These are phyloP conservation scores for Drosophila falleni DNA, from an alignment of 2,888 invertebrate species.

Conservation along the genomic window DNA sequence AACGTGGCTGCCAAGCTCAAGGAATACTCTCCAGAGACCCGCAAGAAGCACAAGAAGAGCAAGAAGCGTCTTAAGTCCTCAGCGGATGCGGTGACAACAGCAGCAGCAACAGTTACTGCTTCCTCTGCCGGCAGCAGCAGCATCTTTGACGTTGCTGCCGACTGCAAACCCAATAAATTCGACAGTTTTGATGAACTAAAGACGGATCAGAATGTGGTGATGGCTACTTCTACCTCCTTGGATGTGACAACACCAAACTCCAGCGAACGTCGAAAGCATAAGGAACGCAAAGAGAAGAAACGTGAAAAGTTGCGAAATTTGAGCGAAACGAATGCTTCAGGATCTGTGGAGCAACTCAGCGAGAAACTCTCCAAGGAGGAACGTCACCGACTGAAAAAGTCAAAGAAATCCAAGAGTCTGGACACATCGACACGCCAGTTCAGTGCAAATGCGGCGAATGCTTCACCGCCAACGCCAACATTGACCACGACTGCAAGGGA, in stretches of 20 bases:
- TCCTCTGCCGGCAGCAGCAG: constrained; percentile 23
- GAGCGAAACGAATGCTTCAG: constrained; percentile 60
- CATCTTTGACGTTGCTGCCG: constrained; percentile 55
- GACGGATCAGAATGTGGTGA: constrained; percentile 72
- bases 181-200: constrained; percentile 86
- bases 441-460: constrained; percentile 32
- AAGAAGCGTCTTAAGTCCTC: constrained; percentile 91
- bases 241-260: constrained; percentile 14
- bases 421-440: constrained; percentile 68
- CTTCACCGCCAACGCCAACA: constrained; percentile 27
- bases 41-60: constrained; percentile 94
- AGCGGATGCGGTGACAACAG: constrained; percentile 30
- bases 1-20: constrained; percentile 59
- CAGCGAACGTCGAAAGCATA: constrained; percentile 84
- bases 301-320: constrained; percentile 83
- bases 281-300: constrained; percentile 85
- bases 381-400: constrained; percentile 86
- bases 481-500: constrained; percentile 5
- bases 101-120: constrained; percentile 17
- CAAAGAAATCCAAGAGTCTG: constrained; percentile 86
- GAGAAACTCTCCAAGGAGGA: constrained; percentile 85
- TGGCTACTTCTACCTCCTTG: constrained; percentile 2
- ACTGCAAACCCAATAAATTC: constrained; percentile 82
- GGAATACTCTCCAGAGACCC: constrained; percentile 86
- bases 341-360: constrained; percentile 59